These are phyloP conservation scores for Cetoscarus ocellatus DNA, from an alignment of 2,797 vertebrate species.

Conservation along the genomic window DNA sequence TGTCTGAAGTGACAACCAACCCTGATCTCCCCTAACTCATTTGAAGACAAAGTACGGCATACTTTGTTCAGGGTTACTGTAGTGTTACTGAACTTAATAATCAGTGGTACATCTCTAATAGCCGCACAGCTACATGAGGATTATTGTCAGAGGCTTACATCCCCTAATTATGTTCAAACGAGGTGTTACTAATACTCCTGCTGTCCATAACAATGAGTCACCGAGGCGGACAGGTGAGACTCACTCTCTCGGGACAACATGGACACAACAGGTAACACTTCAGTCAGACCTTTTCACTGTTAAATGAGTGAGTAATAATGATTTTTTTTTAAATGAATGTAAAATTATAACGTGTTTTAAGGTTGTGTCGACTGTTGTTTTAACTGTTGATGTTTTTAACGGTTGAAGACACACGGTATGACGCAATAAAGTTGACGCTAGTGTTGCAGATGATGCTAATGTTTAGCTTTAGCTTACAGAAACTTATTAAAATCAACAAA, in stretches of 20 bases:
- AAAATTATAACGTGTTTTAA: too few species aligned
- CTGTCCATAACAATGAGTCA: conserved; percentile 62
- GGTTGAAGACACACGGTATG: not conserved
- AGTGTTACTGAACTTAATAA: conserved; percentile 37
- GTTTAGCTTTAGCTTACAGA: too few species aligned
- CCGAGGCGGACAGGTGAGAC: conserved; percentile 49
- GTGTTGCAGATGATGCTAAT: too few species aligned
- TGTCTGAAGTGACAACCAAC: too few species aligned
- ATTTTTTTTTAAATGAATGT: too few species aligned
- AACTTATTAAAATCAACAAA: too few species aligned
- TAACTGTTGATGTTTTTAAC: not conserved
- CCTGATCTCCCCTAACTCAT: not conserved
- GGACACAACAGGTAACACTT: conserved; percentile 77
- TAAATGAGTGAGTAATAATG: not conserved
- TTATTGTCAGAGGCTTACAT: conserved; percentile 69
- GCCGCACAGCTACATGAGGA: conserved; percentile 45
- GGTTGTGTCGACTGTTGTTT: not conserved
- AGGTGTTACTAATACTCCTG: conserved; percentile 56
- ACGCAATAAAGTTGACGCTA: not conserved
- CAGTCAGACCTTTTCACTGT: conserved; percentile 21
- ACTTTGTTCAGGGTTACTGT: not conserved
- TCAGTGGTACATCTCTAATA: conserved; percentile 22
- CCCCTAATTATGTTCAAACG: conserved; percentile 69
- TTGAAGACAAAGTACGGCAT: conserved; percentile 1
- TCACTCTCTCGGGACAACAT: conserved; percentile 61